phyloP scores from a whole-genome alignment of 2,888 invertebrate genomes.

The Limnephilus lunatus region DNA sequence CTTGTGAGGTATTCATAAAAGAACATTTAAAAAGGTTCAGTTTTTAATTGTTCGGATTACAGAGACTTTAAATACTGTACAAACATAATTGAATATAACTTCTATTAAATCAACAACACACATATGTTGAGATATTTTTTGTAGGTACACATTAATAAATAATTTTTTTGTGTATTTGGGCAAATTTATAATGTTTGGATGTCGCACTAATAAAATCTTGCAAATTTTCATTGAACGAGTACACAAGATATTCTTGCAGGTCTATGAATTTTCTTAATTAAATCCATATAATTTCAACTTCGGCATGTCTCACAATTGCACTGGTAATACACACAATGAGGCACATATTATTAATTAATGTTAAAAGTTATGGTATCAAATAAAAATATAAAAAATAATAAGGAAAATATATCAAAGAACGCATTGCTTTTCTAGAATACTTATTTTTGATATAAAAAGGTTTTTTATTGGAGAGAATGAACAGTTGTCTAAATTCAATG shows the following conservation, averaged over 20 bases:
- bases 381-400: too few relatives aligned
- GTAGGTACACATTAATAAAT: neutral
- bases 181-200: neutral
- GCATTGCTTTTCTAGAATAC: neutral
- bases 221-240: too few relatives aligned
- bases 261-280: neutral
- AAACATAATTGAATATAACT: neutral
- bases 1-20: too few relatives aligned
- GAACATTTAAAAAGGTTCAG: too few relatives aligned
- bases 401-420: neutral
- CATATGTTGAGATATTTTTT: neutral
- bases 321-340: neutral
- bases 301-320: neutral
- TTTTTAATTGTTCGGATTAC: too few relatives aligned
- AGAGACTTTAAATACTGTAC: neutral
- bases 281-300: neutral
- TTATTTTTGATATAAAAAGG: neutral
- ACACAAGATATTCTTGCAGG: neutral
- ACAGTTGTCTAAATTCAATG: neutral
- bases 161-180: neutral
- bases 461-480: neutral
- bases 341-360: too few relatives aligned
- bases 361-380: too few relatives aligned
- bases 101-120: neutral
- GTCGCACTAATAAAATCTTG: too few relatives aligned